Base-by-base conservation (phyloP, 2,888 invertebrate species). In the Synergus gifuensis region DNA sequence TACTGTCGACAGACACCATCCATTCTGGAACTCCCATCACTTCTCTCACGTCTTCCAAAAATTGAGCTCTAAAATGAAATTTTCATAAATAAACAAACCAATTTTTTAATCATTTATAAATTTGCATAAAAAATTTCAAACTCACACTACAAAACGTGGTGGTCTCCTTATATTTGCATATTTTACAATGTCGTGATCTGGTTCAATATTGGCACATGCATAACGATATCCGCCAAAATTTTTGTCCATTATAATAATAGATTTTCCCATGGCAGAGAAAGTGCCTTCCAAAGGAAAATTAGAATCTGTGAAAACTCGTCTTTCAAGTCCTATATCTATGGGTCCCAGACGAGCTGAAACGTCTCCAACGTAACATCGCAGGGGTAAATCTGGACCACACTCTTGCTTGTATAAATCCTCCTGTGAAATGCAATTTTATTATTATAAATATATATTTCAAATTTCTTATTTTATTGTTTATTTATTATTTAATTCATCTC, bases 301-400 rank as follows among this genome's bases (percentile, higher is more conserved):
- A 0, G 96, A 94, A 93, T 98, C 98, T 58, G 96, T 95, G 87
- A 97, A 95, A 83, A 98, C 95, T 88, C 95, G 94, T 62, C 97
- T 94, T 79, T 95, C 94, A 0, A 95, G 93, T 2, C 98, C 98
- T 49, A 98, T 94, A 87, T 95, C 95, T 76, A 98, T 96, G 0
- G 97, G 95, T 0, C 98, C 98, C 54, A 98, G 93, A 83, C 98
- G 94, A 0, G 97, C 95, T 0, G 98, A 96, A 64, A 98, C 93
- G 91, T 98, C 98, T 0, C 98, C 98, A 0, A 98, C 96, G 89
- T 98, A 96, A 90, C 98, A 98, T 2, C 98, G 94, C 78, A 98
- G 92, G 0, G 98, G 98, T 88, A 98, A 97, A 91, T 97, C 96
- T 0, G 96, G 94, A 0, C 96, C 96, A 90, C 98, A 98, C 93